A percentile compares a stretch with the other conserved stretches of the same genome.
These are phyloP conservation scores for Bactericera cockerelli DNA, from an alignment of 1,140 invertebrate species.

Conservation along the genomic window DNA sequence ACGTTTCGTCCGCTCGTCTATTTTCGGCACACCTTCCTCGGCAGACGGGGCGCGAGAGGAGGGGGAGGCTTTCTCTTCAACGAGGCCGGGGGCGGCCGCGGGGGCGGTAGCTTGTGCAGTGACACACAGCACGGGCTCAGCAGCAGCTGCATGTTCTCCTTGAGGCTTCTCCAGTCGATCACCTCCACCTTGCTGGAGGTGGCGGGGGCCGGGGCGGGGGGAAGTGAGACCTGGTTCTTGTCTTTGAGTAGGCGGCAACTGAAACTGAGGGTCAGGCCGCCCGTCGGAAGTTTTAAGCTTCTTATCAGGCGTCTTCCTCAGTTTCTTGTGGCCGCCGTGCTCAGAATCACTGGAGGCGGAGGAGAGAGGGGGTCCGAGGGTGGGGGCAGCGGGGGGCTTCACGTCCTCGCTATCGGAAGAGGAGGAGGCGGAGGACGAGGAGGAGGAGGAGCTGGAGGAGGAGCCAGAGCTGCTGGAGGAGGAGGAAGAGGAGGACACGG, in stretches of 20 bases:
- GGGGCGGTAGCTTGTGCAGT: conserved; percentile 9
- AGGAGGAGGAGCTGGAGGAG: conserved; percentile 28
- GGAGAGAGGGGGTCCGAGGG: conserved; percentile 20
- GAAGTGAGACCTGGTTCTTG: too few relatives aligned
- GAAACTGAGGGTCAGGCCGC: conserved; percentile 53
- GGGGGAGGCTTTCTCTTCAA: conserved; percentile 23
- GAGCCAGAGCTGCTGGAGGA: conserved; percentile 28
- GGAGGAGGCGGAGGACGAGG: conserved; percentile 31
- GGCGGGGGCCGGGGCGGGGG: conserved; percentile 36
- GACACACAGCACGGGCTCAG: conserved; percentile 25
- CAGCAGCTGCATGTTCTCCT: conserved; percentile 41
- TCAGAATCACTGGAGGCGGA: conserved; percentile 24
- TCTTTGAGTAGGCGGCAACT: conserved; percentile 53
- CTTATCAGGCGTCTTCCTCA: conserved; percentile 56
- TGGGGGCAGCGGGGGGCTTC: conserved; percentile 28
- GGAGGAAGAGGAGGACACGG: conserved; percentile 27
- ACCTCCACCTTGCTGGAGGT: conserved; percentile 27
- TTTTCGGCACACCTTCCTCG: conserved; percentile 9
- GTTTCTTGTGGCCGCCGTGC: conserved; percentile 32
- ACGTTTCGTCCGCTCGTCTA: conserved; percentile 7
- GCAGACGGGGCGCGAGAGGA: not conserved
- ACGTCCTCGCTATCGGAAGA: conserved; percentile 35
- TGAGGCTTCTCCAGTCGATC: conserved; percentile 45
- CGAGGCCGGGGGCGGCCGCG: conserved; percentile 29
- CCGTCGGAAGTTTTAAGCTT: conserved; percentile 74